phyloP scores from a whole-genome alignment of 2,888 invertebrate genomes.

The Pyrochroa serraticornis region DNA sequence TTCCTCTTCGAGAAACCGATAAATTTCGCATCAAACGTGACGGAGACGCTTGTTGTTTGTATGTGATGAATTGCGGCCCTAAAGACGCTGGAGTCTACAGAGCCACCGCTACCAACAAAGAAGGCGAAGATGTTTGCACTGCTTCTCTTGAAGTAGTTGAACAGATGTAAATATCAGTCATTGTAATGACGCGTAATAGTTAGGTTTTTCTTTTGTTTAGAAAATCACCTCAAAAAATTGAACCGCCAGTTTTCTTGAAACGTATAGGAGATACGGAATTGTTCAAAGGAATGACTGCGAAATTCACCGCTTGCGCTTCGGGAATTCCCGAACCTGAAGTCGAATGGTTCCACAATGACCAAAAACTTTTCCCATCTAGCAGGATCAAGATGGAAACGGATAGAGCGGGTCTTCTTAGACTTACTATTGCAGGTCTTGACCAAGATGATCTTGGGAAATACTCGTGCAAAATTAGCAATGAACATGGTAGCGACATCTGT shows the following conservation, averaged over 20 bases:
- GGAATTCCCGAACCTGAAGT: constrained; percentile 88
- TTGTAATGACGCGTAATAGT: not conserved
- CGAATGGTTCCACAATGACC: constrained; percentile 84
- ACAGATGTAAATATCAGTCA: constrained; percentile 72
- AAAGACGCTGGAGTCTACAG: constrained; percentile 77
- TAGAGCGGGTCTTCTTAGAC: constrained; percentile 78
- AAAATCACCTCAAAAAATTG: constrained; percentile 74
- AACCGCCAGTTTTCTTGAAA: constrained; percentile 88
- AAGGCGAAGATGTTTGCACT: constrained; percentile 78
- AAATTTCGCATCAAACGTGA: constrained; percentile 80
- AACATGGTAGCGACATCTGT: constrained; percentile 82
- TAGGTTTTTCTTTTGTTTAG: constrained; percentile 57
- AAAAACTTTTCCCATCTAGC: constrained; percentile 80
- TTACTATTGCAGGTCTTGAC: constrained; percentile 79
- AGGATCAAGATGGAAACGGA: constrained; percentile 84
- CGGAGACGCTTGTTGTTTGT: constrained; percentile 79
- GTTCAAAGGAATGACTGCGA: constrained; percentile 85
- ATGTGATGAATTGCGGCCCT: constrained; percentile 70
- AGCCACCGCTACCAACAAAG: constrained; percentile 79
- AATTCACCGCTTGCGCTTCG: constrained; percentile 90
- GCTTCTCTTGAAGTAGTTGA: constrained; percentile 79
- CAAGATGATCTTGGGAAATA: constrained; percentile 86
- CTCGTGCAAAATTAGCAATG: constrained; percentile 81
- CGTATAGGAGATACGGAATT: constrained; percentile 88
- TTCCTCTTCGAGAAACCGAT: constrained; percentile 69